Percentiles rank a stretch among this genome's conserved stretches.
phyloP scores from a whole-genome alignment of 2,797 vertebrate genomes.

The Pampus argenteus region DNA sequence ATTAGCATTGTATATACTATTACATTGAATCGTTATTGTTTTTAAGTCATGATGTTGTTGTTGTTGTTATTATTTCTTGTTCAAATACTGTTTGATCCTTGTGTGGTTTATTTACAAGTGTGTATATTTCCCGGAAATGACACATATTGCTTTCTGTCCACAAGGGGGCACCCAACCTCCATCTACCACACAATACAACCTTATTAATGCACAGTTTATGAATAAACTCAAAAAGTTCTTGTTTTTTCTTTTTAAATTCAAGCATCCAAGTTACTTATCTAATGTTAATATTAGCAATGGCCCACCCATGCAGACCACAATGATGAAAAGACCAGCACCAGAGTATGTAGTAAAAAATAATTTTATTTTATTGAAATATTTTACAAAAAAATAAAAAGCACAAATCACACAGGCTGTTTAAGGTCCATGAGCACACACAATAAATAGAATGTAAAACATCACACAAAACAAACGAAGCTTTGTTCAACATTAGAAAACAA shows the following conservation, averaged over 20 bases:
- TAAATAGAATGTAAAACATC: constrained; percentile 75
- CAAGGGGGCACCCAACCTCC: constrained; percentile 37
- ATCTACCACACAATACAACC: background rate
- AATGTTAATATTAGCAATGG: no score
- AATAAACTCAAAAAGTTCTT: background rate
- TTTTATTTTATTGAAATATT: constrained; percentile 75
- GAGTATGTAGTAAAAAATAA: constrained; percentile 69
- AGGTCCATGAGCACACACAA: constrained; percentile 68
- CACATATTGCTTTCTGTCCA: constrained; percentile 27
- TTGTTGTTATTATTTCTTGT: no score
- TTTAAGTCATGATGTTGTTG: background rate
- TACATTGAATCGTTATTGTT: background rate
- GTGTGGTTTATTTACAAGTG: background rate
- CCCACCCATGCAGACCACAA: background rate
- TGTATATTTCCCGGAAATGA: constrained; percentile 21
- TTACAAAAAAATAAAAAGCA: constrained; percentile 77
- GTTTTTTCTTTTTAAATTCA: background rate
- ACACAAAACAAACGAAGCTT: constrained; percentile 65
- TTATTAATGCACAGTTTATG: background rate
- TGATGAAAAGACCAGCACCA: background rate
- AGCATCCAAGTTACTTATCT: no score
- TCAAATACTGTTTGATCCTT: background rate
- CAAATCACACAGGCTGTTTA: constrained; percentile 67
- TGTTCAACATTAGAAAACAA: constrained; percentile 51
- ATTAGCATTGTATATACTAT: background rate